phyloP scores from a whole-genome alignment of 2,113 vertebrate genomes.

The Raphicerus campestris region DNA sequence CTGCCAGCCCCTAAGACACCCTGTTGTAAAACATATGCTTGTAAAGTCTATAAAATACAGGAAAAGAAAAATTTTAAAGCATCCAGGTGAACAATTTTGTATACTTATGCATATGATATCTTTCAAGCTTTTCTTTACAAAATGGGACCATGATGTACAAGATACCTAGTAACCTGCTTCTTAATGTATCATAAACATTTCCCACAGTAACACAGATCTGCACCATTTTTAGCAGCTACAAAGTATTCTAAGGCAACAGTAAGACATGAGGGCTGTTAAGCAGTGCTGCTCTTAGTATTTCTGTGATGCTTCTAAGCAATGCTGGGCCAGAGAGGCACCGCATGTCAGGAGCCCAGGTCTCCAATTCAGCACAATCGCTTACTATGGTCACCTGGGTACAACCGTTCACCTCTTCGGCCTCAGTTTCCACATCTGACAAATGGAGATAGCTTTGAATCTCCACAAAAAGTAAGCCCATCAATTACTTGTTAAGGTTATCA shows the following conservation, averaged over 20 bases:
- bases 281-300: neutral
- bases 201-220: neutral
- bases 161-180: neutral
- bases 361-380: neutral
- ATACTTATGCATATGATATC: neutral
- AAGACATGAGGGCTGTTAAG: neutral
- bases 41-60: slow-evolving; percentile 4
- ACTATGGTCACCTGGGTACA: neutral
- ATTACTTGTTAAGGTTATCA: neutral
- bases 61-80: neutral
- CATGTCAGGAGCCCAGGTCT: neutral
- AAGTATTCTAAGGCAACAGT: neutral
- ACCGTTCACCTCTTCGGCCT: neutral
- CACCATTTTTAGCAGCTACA: neutral
- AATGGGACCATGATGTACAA: neutral
- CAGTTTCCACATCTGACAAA: neutral
- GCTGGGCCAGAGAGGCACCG: neutral
- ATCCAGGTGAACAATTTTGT: neutral
- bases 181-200: neutral
- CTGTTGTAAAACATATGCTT: neutral
- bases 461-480: neutral
- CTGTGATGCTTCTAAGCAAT: neutral
- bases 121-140: neutral
- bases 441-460: neutral
- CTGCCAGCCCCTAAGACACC: neutral